Base-by-base conservation (phyloP, 2,888 invertebrate species). In the Ecliptopera silaceata region DNA sequence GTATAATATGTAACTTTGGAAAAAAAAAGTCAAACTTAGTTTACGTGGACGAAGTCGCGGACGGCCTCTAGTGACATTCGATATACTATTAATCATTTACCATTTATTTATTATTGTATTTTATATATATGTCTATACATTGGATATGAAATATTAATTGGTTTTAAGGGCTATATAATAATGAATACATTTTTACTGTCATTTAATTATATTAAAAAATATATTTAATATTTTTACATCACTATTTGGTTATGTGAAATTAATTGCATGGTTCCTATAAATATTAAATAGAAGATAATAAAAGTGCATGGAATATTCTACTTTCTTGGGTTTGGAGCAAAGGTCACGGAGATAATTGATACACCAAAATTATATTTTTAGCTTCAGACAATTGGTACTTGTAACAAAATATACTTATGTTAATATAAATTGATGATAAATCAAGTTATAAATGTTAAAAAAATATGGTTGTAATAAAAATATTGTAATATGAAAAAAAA, bases 141-240 rank as follows among this genome's bases (percentile, higher is more conserved):
- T 15, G 32, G 48, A 48, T 44, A n/a, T 22, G 15, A 43, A 43
- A 15, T 36, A 10, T 36, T 2, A 42, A 43, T 46, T 43, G 44
- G 43, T 18, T 36, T 49, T 34, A 34, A 58, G 42, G 58, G 6
- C 53, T 53, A 43, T 39, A 49, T 65, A 64, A 66, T 64, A 65
- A 66, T 66, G 66, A 66, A 66, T 66, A 66, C 66, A 66, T 66
- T 50, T 66, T 57, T 57, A 56, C 47, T 54, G 51, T 39, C 43
- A 47, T 48, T 34, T 59, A 47, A 52, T 46, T 56, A 42, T 56
- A 13, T 26, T 10, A 36, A 44, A 41, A n/a, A 15, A 39, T 46
- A 41, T 29, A 47, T 46, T 44, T 20, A 32, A 20, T 39, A n/a
- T n/a, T 26, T 41, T 20, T 36, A 48, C 13, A 42, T 47, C 39